Evolutionary conservation across 2,888 invertebrate genomes (phyloP).

Genomic region (Acanthosepion lycidas): DNA sequence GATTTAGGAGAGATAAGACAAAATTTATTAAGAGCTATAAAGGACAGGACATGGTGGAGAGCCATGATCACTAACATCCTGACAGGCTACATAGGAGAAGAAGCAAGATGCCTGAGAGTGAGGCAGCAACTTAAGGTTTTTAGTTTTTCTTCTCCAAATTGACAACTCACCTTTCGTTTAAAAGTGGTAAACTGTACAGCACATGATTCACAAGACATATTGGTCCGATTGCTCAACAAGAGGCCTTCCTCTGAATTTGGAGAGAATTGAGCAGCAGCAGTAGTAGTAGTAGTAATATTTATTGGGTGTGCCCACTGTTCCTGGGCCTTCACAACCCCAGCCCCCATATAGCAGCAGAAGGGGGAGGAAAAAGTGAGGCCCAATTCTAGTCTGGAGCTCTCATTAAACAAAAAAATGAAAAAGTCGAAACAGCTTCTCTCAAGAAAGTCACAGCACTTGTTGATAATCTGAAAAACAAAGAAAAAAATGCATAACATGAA

Average conservation of each 20-base stretch:
- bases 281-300: background rate
- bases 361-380: background rate
- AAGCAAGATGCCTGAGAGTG: too few species aligned
- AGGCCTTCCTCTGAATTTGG: constrained; percentile 34
- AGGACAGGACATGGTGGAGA: too few species aligned
- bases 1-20: too few species aligned
- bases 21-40: too few species aligned
- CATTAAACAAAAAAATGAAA: background rate
- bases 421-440: background rate
- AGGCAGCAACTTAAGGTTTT: too few species aligned
- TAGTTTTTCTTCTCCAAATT: background rate
- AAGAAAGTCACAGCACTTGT: background rate
- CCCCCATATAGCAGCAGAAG: constrained; percentile 50
- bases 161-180: constrained; percentile 64
- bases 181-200: constrained; percentile 63
- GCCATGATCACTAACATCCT: too few species aligned
- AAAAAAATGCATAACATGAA: background rate
- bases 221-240: background rate
- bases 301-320: background rate
- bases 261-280: background rate
- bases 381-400: background rate
- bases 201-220: constrained; percentile 64
- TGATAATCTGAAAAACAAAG: background rate
- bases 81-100: too few species aligned
- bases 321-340: constrained; percentile 50